Conservation (phyloP, 1,140 invertebrate genomes). For the Nomia melanderi region DNA sequence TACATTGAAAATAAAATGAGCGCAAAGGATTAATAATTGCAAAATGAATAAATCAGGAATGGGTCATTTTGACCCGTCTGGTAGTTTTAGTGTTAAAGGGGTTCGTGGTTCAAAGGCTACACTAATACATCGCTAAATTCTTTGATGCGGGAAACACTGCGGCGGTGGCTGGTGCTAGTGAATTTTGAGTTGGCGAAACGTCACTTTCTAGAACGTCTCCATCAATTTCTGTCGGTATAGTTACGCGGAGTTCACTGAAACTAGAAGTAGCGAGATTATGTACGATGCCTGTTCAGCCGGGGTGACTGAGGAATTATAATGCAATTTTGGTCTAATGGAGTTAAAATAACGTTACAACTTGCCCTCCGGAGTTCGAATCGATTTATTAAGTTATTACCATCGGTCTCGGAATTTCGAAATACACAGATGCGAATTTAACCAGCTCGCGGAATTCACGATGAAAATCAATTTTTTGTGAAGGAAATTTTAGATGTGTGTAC, state of each 20-base stretch:
- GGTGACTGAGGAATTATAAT: slow-evolving; percentile 41
- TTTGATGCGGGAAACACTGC: too few relatives aligned
- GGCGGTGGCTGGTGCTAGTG: background rate
- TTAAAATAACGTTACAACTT: slow-evolving; percentile 42
- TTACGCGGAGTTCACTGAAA: slow-evolving; percentile 19
- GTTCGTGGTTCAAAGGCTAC: too few relatives aligned
- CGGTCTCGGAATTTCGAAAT: background rate
- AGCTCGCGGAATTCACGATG: background rate
- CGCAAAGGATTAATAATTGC: too few relatives aligned
- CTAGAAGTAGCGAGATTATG: slow-evolving; percentile 18
- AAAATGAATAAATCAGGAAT: too few relatives aligned
- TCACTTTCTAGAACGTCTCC: slow-evolving; percentile 33
- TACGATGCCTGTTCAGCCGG: background rate
- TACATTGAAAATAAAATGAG: too few relatives aligned
- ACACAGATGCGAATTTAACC: background rate
- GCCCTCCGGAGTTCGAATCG: slow-evolving; percentile 21
- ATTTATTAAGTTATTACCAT: slow-evolving; percentile 36
- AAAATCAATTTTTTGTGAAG: too few relatives aligned
- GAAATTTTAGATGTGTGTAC: too few relatives aligned
- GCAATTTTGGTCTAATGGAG: slow-evolving; percentile 35
- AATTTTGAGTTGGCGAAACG: slow-evolving; percentile 46
- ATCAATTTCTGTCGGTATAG: slow-evolving; percentile 44
- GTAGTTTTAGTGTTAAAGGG: too few relatives aligned
- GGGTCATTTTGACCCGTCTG: too few relatives aligned
- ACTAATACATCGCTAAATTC: too few relatives aligned